A percentile compares a stretch with the other conserved stretches of the same genome.
Conservation (phyloP, 2,797 vertebrate genomes). For the Myotis daubentonii region DNA sequence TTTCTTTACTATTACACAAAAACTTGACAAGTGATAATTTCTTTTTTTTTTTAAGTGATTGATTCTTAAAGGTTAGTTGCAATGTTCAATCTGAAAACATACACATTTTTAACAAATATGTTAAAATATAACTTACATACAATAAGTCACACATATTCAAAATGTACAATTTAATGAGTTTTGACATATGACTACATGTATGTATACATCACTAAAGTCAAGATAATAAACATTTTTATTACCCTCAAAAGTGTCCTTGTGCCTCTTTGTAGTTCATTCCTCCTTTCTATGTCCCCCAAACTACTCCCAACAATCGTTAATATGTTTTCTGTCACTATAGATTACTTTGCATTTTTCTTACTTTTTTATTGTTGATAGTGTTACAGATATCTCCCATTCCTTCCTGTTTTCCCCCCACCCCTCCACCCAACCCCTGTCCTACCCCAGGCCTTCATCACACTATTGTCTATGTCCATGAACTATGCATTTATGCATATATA, state of each 20-base stretch:
- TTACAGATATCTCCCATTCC: background rate
- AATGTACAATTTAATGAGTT: background rate
- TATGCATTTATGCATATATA: background rate
- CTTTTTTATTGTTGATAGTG: background rate
- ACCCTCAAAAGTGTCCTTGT: background rate
- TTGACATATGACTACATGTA: background rate
- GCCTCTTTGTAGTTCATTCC: background rate
- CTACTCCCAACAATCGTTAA: background rate
- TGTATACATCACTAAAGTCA: background rate
- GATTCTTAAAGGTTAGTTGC: background rate
- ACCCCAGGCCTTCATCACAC: background rate
- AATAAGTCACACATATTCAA: background rate
- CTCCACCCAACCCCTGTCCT: background rate
- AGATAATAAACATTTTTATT: background rate
- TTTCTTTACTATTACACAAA: slow-evolving; percentile 9
- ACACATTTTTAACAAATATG: background rate
- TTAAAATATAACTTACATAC: background rate
- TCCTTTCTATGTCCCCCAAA: background rate
- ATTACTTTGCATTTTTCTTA: background rate
- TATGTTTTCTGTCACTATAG: background rate
- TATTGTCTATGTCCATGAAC: background rate
- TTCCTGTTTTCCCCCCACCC: background rate
- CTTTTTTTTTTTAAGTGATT: background rate
- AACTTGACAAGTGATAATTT: background rate
- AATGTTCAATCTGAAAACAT: slow-evolving; percentile 18